Conservation (phyloP, 2,113 vertebrate genomes). For the Trogon surrucura region DNA sequence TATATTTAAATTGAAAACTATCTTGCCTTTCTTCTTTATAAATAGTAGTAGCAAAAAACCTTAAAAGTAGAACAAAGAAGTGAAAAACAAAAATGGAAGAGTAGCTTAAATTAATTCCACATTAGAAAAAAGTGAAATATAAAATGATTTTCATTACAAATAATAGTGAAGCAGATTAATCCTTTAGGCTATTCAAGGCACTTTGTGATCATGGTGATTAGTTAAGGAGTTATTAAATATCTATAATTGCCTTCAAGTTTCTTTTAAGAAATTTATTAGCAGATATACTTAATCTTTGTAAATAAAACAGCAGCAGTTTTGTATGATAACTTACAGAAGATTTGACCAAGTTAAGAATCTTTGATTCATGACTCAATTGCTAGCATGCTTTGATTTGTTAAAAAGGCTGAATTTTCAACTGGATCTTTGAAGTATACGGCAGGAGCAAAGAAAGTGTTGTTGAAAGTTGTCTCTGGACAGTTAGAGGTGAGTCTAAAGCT, state of each 20-base stretch:
- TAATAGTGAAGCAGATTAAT: not conserved
- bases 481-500: not conserved
- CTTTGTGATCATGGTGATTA: not conserved
- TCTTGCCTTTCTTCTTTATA: not conserved
- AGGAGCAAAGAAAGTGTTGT: not conserved
- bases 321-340: not conserved
- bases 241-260: not conserved
- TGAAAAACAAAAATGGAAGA: not conserved
- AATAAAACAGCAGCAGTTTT: not conserved
- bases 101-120: not conserved
- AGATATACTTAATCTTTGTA: not conserved
- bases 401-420: not conserved
- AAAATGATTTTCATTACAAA: not conserved
- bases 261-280: not conserved
- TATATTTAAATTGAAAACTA: constrained; percentile 42
- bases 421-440: not conserved
- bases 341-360: not conserved
- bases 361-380: not conserved
- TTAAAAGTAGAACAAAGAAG: not conserved
- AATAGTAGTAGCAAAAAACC: not conserved
- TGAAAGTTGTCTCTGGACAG: not conserved
- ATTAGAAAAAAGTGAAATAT: not conserved
- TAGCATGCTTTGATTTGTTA: not conserved
- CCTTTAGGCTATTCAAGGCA: not conserved
- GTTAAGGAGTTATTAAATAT: not conserved